Evolutionary conservation across 1,140 invertebrate genomes (phyloP), one percentile per base, ranked within the genome.

Genomic region (Leptinotarsa texana): DNA sequence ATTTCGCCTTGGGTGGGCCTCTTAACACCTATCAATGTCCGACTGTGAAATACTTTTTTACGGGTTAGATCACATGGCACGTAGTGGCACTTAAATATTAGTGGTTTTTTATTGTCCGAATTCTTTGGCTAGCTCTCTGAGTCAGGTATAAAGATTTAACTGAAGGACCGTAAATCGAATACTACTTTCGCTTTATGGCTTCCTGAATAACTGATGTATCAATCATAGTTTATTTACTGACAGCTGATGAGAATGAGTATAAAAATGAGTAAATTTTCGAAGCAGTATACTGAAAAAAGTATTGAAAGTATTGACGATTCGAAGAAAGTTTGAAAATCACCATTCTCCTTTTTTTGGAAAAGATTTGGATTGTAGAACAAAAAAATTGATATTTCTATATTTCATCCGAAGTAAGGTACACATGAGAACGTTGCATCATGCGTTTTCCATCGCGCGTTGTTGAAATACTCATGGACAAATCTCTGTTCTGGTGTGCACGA

Each of bases 21-120:
- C 69, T 70, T 69, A 70, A 70, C 69, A 70, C 69, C 69, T 70
- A 70, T 70, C 69, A 68, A 18, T 27, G 51, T 57, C 63, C 21
- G 27, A 65, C 63, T 65, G 0, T 65, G 21, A 33, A 65, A 65
- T 57, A 57, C 51, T n/a, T 57, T 57, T 57, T 57, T 57, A 57
- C n/a, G 15, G 4, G 15, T 18, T 18, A n/a, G 51, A 57, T 57
- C 51, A 57, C 51, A 57, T 57, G 15, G 15, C 21, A 65, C 21
- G 21, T 65, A 65, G 13, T 65, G 15, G 17, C 21, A 33, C 63
- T 65, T 3, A 65, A 65, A 18, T 18, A 18, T 65, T 65, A 24
- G 21, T 65, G 63, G 63, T 33, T 65, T 65, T 65, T 65, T 65
- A 65, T 21, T 22, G 63, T 24, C 21, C 21, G 27, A 65, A 21